Base-by-base conservation (phyloP, 2,797 vertebrate species). In the Enteromius paludinosus region DNA sequence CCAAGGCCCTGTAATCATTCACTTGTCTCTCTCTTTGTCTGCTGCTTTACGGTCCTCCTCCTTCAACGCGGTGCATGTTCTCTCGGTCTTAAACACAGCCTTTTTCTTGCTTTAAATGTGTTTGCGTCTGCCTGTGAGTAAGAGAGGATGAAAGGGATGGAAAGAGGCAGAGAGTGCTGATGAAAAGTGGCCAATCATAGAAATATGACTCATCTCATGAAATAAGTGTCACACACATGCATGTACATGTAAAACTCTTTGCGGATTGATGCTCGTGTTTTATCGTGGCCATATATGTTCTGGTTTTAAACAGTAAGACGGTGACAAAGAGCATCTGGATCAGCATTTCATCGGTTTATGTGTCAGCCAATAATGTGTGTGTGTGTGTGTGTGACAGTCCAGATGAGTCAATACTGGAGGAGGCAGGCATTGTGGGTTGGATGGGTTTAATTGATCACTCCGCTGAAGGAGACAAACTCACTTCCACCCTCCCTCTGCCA, bases 361-460 rank as follows among this genome's bases (percentile, higher is more conserved):
- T 45, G 52, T 41, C 18, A 7, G 14, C 18, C 33, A 38, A n/a
- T 79, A 25, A 52, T 62, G 43, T 47, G 18, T 85, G 80, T 65
- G 83, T 20, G 47, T 70, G 56, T 81, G 72, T 47, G 35, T 65
- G 75, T 38, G 23, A 15, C 81, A 68, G 81, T 82, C 87, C 88
- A 87, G 87, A 85, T 87, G 80, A 87, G 76, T 87, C 71, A 78
- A 81, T 88, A 82, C 78, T 65, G 30, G 33, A 30, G 23, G 78
- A 59, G 12, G 6, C 73, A 33, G 52, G 33, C 70, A 77, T 78
- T 52, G 78, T 80, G 62, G 80, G 41, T 71, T 72, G 82, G 87
- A 87, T 56, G 85, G 86, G 83, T 91, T 89, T 86, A 88, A 92
- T 90, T 90, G 85, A 91, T 90, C 87, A 79, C 71, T 61, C 83